Base-by-base conservation (phyloP, 2,888 invertebrate species). In the Melanostoma scalare region DNA sequence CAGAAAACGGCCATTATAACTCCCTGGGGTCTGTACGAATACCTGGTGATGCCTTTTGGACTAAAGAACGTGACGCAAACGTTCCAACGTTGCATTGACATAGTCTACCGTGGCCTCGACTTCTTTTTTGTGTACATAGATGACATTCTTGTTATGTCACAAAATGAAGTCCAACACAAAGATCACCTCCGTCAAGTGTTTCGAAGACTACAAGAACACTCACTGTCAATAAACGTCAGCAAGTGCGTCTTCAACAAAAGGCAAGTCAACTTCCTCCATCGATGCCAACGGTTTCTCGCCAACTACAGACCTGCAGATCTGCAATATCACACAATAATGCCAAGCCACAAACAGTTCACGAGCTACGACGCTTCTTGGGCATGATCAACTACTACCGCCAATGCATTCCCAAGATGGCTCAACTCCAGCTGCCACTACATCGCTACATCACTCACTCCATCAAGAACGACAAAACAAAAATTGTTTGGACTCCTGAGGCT, bases 301-400 rank as follows among this genome's bases (percentile, higher is more conserved):
- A 1, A 10, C 60, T 0, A 82, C 86, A 0, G 79, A 85, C n/a
- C 76, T n/a, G 74, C 35, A n/a, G n/a, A n/a, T n/a, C 55, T 86
- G 1, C 6, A 80, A 79, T 0, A 85, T 86, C 2, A 2, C 6
- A 2, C 52, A 85, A 4, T 85, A 44, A 44, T 52, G 38, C 44
- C 1, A 44, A 63, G 33, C 81, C 80, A 1, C 31, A 79, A 9
- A 81, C 71, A 4, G 55, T 86, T 2, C 40, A 67, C 3, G 67
- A 84, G 9, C 60, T 86, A 10, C 40, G 86, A 9, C 8, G 85
- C 30, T 87, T 85, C 35, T 60, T 86, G 4, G 72, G 84, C 60
- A 79, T 85, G 85, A 5, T 84, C 50, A 71, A 85, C 68, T 85
- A 85, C 40, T 85, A 87, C 36, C 73, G 78, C 2, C 63, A 76